A percentile compares a stretch with the other conserved stretches of the same genome.
phyloP scores from a whole-genome alignment of 2,113 vertebrate genomes.

The mouse (Mus musculus) region DNA sequence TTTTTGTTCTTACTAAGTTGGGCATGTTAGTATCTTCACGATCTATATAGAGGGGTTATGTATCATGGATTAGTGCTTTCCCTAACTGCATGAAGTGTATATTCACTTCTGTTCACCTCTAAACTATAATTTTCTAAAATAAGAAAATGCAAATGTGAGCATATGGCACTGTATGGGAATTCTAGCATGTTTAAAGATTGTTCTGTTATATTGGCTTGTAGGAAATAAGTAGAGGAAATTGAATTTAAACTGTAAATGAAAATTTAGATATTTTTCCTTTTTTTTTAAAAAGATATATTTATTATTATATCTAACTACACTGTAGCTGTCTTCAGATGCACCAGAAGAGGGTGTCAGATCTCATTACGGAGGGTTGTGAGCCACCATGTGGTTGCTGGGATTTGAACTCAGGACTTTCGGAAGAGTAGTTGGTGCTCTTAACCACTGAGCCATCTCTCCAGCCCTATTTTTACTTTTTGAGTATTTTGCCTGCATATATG shows the following conservation, averaged over 20 bases:
- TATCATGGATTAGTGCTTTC: background rate
- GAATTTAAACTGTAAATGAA: background rate
- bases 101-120: background rate
- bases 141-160: background rate
- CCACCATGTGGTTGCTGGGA: too few species aligned
- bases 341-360: too few species aligned
- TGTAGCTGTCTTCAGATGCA: too few species aligned
- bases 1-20: background rate
- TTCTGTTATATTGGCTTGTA: background rate
- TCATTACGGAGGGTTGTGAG: too few species aligned
- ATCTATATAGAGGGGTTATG: background rate
- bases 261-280: background rate
- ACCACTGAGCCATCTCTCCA: too few species aligned
- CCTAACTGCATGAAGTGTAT: background rate
- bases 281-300: background rate
- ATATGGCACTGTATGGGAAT: background rate
- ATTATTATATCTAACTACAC: too few species aligned
- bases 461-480: background rate
- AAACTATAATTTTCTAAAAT: slow-evolving; percentile 30
- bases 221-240: slow-evolving; percentile 13
- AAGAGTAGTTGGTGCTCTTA: too few species aligned
- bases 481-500: background rate
- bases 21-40: background rate
- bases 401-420: too few species aligned
- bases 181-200: background rate